These are phyloP conservation scores for Hyppa rectilinea DNA, from an alignment of 2,888 invertebrate genomes.

Conservation along the genomic window DNA sequence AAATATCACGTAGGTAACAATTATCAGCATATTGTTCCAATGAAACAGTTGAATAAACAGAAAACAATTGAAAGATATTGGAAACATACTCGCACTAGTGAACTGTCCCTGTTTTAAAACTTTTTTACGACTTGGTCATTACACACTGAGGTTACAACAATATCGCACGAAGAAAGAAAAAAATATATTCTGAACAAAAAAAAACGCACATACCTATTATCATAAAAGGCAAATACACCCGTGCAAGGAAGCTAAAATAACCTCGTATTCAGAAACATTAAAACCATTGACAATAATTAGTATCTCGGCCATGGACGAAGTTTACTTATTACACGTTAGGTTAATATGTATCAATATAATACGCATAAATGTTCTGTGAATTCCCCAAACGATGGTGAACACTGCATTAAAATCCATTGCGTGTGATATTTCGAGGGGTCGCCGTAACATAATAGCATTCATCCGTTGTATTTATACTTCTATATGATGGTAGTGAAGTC, in stretches of 20 bases:
- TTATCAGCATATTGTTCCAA: conserved; percentile 34
- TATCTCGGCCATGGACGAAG: no score
- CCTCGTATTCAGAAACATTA: no score
- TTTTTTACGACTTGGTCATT: background rate
- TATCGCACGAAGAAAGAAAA: no score
- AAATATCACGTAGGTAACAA: conserved; percentile 27
- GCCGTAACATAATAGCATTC: background rate
- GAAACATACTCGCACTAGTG: background rate
- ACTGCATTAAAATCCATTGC: background rate
- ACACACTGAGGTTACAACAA: no score
- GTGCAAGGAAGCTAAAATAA: no score
- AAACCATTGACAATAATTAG: no score
- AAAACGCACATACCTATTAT: no score
- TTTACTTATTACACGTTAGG: background rate
- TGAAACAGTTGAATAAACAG: conserved; percentile 29
- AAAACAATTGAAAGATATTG: background rate
- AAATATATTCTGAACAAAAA: no score
- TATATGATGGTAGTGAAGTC: background rate
- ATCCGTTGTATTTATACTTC: conserved; percentile 1
- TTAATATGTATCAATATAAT: background rate
- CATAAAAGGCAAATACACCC: no score
- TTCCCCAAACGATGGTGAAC: background rate
- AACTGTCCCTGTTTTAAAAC: background rate
- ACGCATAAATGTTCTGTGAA: background rate
- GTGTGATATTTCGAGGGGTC: conserved; percentile 6